Percentiles rank a stretch among this genome's conserved stretches.
phyloP scores from a whole-genome alignment of 2,888 invertebrate genomes.

The Dryobota labecula region DNA sequence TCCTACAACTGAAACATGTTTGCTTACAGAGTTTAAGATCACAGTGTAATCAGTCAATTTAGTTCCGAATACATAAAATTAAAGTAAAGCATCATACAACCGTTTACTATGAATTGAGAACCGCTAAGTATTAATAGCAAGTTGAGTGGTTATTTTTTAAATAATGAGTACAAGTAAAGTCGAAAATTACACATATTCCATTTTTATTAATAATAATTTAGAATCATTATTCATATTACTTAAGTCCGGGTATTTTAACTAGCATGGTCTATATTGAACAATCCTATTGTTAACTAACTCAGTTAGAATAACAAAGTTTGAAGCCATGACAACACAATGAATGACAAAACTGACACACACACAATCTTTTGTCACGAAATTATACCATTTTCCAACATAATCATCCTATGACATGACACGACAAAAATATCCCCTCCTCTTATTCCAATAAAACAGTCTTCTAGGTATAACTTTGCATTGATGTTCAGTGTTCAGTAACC shows the following conservation, averaged over 20 bases:
- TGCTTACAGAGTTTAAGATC: constrained; percentile 41
- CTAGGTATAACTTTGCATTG: constrained; percentile 1
- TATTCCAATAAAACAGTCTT: neutral
- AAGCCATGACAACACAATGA: constrained; percentile 13
- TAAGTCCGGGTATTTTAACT: constrained; percentile 19
- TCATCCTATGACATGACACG: constrained; percentile 24
- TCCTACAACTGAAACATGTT: constrained; percentile 37
- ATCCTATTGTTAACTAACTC: constrained; percentile 18
- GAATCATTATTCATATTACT: constrained; percentile 14
- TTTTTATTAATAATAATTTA: constrained; percentile 31
- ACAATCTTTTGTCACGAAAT: constrained; percentile 16
- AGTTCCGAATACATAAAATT: constrained; percentile 19
- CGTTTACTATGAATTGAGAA: constrained; percentile 17
- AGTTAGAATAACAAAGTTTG: constrained; percentile 20
- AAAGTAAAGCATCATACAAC: constrained; percentile 8
- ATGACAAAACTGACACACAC: constrained; percentile 23
- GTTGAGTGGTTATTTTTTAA: constrained; percentile 18
- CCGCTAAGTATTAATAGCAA: constrained; percentile 32
- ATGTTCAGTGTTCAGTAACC: constrained; percentile 5
- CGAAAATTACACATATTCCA: constrained; percentile 13
- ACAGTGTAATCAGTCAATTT: constrained; percentile 55
- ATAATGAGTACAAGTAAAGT: constrained; percentile 26
- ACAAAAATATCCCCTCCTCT: neutral
- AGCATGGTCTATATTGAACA: constrained; percentile 24
- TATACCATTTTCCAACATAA: constrained; percentile 6